Evolutionary conservation across 2,113 vertebrate genomes (phyloP).

Genomic region (Gambusia affinis): DNA sequence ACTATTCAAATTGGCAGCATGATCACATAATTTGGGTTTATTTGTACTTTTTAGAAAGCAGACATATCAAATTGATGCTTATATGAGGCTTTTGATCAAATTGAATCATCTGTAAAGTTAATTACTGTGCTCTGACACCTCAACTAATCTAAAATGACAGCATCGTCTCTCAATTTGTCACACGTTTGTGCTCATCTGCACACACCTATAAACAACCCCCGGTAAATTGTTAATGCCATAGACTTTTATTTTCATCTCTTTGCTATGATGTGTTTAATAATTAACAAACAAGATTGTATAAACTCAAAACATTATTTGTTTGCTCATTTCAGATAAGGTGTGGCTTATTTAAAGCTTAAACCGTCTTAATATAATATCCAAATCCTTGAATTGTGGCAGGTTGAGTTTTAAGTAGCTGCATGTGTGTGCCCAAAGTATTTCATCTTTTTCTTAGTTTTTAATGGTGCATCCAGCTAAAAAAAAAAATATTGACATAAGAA

Average conservation of each 20-base stretch:
- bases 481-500: no score
- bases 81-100: slow-evolving; percentile 54
- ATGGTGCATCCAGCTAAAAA: no score
- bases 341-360: slow-evolving; percentile 13
- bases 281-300: not conserved
- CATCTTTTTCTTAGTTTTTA: no score
- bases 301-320: not conserved
- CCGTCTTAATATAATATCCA: slow-evolving; percentile 14
- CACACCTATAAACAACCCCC: not conserved
- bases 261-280: not conserved
- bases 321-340: not conserved
- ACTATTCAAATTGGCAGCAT: not conserved
- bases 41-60: slow-evolving; percentile 19
- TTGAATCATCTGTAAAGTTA: slow-evolving; percentile 52
- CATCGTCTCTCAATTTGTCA: slow-evolving; percentile 48
- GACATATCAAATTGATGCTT: slow-evolving; percentile 26
- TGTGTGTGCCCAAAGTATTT: no score
- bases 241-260: not conserved
- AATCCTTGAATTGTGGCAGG: slow-evolving; percentile 2
- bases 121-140: slow-evolving; percentile 38
- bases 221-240: slow-evolving; percentile 11
- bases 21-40: not conserved
- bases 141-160: slow-evolving; percentile 64
- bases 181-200: slow-evolving; percentile 22
- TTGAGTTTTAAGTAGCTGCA: no score